Conservation (phyloP, 2,797 vertebrate species). For the Kryptolebias ocellatus region DNA sequence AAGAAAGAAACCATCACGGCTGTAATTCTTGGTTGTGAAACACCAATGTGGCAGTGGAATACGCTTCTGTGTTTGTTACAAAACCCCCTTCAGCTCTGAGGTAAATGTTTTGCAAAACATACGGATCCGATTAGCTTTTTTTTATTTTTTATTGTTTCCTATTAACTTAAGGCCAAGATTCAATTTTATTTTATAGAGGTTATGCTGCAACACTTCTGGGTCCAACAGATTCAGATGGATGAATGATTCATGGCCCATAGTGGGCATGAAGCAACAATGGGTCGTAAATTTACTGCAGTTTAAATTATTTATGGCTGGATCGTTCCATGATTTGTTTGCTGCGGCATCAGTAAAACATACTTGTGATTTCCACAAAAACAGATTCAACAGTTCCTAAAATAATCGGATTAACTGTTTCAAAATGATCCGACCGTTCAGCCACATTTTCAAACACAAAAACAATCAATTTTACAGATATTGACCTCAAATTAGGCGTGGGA, state of each 20-base stretch:
- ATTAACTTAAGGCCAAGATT: slow-evolving; percentile 14
- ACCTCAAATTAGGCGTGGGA: too few relatives aligned
- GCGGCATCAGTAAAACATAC: slow-evolving; percentile 6
- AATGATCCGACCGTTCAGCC: too few relatives aligned
- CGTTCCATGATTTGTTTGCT: slow-evolving; percentile 18
- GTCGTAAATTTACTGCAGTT: slow-evolving; percentile 25
- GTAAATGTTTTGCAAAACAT: slow-evolving; percentile 24
- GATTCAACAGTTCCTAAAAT: too few relatives aligned
- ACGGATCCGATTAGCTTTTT: slow-evolving; percentile 22
- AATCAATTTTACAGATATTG: too few relatives aligned
- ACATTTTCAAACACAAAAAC: too few relatives aligned
- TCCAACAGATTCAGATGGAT: slow-evolving; percentile 11
- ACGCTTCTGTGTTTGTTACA: slow-evolving; percentile 27
- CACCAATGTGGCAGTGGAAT: slow-evolving; percentile 8
- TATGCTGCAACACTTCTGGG: slow-evolving; percentile 15
- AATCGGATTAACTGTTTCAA: too few relatives aligned
- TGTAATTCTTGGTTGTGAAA: slow-evolving; percentile 39
- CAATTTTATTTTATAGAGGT: slow-evolving; percentile 27
- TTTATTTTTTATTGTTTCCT: slow-evolving; percentile 18
- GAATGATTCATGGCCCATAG: slow-evolving; percentile 38
- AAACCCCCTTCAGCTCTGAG: slow-evolving; percentile 6
- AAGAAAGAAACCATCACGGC: slow-evolving; percentile 23
- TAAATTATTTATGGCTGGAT: slow-evolving; percentile 32
- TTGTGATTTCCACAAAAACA: slow-evolving; percentile 30
- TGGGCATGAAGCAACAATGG: slow-evolving; percentile 29